phyloP scores from a whole-genome alignment of 92 coral and sea anemone genomes.

The Galaxea fascicularis region DNA sequence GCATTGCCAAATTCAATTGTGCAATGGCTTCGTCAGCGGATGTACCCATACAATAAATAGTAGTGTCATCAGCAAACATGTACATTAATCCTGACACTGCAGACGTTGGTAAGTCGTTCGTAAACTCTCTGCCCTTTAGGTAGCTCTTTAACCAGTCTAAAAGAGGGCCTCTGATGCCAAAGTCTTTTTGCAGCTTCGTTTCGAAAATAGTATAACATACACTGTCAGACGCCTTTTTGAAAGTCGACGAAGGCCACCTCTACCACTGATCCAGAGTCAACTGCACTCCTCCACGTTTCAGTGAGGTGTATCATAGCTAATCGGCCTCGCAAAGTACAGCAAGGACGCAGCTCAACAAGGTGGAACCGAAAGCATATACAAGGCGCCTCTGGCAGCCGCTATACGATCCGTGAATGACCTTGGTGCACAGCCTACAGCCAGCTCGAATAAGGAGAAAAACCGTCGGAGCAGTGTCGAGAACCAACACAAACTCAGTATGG shows the following conservation, averaged over 20 bases:
- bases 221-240: conserved; percentile 56
- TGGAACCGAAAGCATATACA: no score
- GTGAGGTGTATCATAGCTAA: conserved; percentile 41
- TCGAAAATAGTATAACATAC: conserved; percentile 32
- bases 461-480: no score
- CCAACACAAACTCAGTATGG: no score
- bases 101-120: conserved; percentile 32
- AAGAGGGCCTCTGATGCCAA: conserved; percentile 37
- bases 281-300: conserved; percentile 60
- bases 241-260: conserved; percentile 55
- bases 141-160: conserved; percentile 49
- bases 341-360: no score
- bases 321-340: no score
- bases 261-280: conserved; percentile 48
- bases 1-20: conserved; percentile 33
- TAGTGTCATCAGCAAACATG: conserved; percentile 56
- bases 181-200: conserved; percentile 28
- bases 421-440: no score
- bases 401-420: no score
- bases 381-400: no score
- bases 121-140: conserved; percentile 31
- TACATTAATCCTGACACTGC: conserved; percentile 12
- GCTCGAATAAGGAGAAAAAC: no score
- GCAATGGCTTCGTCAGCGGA: conserved; percentile 31
- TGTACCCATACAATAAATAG: conserved; percentile 32